Evolutionary conservation across 2,797 vertebrate species (phyloP), one percentile per base, ranked within the genome.

Genomic region (Erpetoichthys calabaricus): DNA sequence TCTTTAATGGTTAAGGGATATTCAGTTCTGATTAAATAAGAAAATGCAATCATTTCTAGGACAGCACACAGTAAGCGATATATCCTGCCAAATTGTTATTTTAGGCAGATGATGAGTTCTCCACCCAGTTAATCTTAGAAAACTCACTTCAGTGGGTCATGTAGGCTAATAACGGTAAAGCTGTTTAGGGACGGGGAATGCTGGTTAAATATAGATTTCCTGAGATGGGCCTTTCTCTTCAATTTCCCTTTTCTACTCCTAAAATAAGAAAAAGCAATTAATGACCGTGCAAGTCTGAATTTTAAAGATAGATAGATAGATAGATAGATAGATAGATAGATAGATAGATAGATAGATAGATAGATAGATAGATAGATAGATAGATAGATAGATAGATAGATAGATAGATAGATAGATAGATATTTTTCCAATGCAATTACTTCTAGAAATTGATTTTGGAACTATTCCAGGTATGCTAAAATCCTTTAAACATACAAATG

Each of bases 71-170:
- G 69, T 66, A 67, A 64, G 52, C 47, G 66, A 59, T 4, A 4
- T 59, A 67, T 63, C 64, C 69, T 71, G 70, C 66, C 70, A 74
- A 72, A 70, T 59, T 67, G 53, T 54, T 42, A 54, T 54, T 54
- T 54, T 43, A 54, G 41, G n/a, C n/a, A 7, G 8, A 42, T 54
- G 67, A 69, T 65, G 67, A 58, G 55, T 42, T 9, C 63, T 66
- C 63, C 68, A 64, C 64, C 65, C 62, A 57, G 47, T 54, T 62
- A 60, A 44, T 56, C 56, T 60, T 50, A 51, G 50, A 58, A 56
- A 56, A 25, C 8, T 46, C 45, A 42, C 9, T 44, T 41, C 46
- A 9, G 9, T 51, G 9, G 5, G 50, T 51, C 50, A n/a, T 6
- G 41, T 5, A 51, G 50, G 41, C 50, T 51, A n/a, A 51, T 51